These are phyloP conservation scores for Gnatocerus cornutus DNA, from an alignment of 2,888 invertebrate species.

Conservation along the genomic window DNA sequence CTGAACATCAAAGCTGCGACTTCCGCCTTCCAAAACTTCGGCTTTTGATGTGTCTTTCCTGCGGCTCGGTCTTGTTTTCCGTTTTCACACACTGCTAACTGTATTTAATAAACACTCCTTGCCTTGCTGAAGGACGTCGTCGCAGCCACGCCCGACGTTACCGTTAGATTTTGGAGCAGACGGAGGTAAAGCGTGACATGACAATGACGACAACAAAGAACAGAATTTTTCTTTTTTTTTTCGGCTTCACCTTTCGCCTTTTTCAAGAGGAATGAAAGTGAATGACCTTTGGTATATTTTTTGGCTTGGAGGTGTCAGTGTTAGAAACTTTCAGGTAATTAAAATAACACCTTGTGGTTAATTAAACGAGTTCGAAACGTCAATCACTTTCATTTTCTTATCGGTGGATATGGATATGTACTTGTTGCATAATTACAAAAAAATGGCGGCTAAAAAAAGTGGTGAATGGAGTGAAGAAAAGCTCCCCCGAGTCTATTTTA, in stretches of 20 bases:
- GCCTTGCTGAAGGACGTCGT: conserved; percentile 33
- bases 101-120: conserved; percentile 33
- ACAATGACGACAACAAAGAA: conserved; percentile 10
- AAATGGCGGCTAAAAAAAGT: no score
- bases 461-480: not conserved
- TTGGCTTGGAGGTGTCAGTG: not conserved
- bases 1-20: no score
- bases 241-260: not conserved
- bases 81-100: conserved; percentile 11
- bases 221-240: not conserved
- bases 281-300: not conserved
- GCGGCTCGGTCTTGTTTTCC: not conserved
- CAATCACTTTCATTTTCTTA: conserved; percentile 21
- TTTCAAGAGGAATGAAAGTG: not conserved
- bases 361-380: conserved; percentile 15
- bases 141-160: conserved; percentile 7
- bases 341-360: conserved; percentile 15
- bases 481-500: no score
- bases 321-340: conserved; percentile 17
- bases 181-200: conserved; percentile 11
- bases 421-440: not conserved
- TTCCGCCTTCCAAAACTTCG: no score
- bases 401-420: conserved; percentile 1
- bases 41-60: no score
- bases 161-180: conserved; percentile 23